A percentile compares a stretch with the other conserved stretches of the same genome.
These are phyloP conservation scores for Azorinus chamasolen DNA, from an alignment of 2,888 invertebrate species.

Conservation along the genomic window DNA sequence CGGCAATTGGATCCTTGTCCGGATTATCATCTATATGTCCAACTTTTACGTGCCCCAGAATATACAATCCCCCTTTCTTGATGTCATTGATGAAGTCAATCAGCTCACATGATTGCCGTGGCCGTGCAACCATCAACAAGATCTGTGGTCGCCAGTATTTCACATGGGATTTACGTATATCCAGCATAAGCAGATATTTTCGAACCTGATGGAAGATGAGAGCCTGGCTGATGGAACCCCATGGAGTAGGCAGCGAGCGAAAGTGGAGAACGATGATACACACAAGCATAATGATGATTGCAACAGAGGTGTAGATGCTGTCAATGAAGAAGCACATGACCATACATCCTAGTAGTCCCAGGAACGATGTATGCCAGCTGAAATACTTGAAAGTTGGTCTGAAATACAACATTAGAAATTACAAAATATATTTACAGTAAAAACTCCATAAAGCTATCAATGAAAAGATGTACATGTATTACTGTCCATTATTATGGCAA, in stretches of 20 bases:
- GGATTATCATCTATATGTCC: slow-evolving; percentile 87
- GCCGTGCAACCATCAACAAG: slow-evolving; percentile 96
- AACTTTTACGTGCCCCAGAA: slow-evolving; percentile 94
- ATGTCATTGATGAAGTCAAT: slow-evolving; percentile 99
- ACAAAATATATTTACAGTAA: neutral
- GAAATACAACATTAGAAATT: slow-evolving; percentile 78
- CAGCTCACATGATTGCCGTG: slow-evolving; percentile 95
- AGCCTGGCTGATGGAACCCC: slow-evolving; percentile 99
- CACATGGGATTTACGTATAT: slow-evolving; percentile 98
- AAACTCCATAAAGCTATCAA: neutral
- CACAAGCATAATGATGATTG: slow-evolving; percentile 94
- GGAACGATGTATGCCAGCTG: slow-evolving; percentile 96
- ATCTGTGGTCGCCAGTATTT: slow-evolving; percentile 99
- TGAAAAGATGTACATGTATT: no score
- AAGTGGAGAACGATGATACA: slow-evolving; percentile 95
- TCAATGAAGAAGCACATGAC: slow-evolving; percentile 98
- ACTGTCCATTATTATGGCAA: no score
- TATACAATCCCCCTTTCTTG: slow-evolving; percentile 95
- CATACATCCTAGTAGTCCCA: slow-evolving; percentile 94
- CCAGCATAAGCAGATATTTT: slow-evolving; percentile 97
- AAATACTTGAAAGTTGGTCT: slow-evolving; percentile 99
- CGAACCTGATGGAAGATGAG: slow-evolving; percentile 99
- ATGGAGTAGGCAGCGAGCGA: slow-evolving; percentile 93
- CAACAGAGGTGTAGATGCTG: slow-evolving; percentile 95
- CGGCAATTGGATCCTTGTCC: slow-evolving; percentile 90